Evolutionary conservation across 2,113 vertebrate genomes (phyloP), one percentile per base, ranked within the genome.

Genomic region (Chionodraco myersi): DNA sequence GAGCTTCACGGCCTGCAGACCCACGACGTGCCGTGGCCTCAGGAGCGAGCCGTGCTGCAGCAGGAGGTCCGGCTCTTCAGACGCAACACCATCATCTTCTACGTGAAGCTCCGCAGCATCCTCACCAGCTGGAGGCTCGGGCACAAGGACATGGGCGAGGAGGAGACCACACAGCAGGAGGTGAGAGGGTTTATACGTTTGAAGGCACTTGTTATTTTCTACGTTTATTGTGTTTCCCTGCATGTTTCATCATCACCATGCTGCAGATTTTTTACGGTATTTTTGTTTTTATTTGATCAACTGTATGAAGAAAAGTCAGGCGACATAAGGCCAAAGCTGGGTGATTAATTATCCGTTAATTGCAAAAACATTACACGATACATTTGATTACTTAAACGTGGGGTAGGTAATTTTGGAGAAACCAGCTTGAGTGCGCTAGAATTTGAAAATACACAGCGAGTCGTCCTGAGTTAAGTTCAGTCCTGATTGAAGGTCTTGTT

Each of bases 21-120:
- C 41, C 96, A 95, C 0, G 96, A 97, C 77, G 95, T 91, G 23
- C 93, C 95, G 45, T 98, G 97, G 97, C 89, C 90, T 18, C 97
- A 99, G 79, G 98, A 99, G 94, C 95, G 95, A 86, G 93, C 80
- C 1, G 48, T 94, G 57, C 89, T 99, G 82, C 97, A 96, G 62
- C 97, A 97, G 70, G 97, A 99, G 84, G 93, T 99, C 45, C 94
- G 95, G 11, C 95, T 96, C 88, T 96, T 98, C 93, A 96, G 96
- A 86, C 96, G 98, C 81, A 97, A 97, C 94, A 96, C 95, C 41
- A 95, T 97, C 91, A 94, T 99, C 52, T 93, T 98, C 82, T 99
- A 98, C 52, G 96, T 98, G 89, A 99, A 98, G 91, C 95, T 99
- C 78, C 95, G 97, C 79, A 97, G 96, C 96, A 94, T 99, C 85